Conservation (phyloP, 2,888 invertebrate genomes). For the Drosophila meridionalis region DNA sequence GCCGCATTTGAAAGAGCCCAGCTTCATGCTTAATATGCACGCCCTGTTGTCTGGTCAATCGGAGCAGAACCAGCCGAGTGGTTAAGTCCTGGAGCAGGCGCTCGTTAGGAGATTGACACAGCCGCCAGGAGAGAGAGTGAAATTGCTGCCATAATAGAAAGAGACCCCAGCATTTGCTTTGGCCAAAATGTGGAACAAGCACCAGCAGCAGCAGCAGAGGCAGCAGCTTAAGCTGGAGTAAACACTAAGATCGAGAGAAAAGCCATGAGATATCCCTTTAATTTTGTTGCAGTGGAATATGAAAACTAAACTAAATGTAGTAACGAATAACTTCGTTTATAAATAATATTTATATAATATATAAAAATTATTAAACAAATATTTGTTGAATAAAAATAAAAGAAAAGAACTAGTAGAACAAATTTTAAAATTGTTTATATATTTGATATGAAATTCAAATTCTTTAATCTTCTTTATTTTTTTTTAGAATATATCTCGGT, state of each 20-base stretch:
- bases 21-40: conserved; percentile 70
- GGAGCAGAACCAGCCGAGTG: conserved; percentile 64
- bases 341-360: no score
- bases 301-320: not conserved
- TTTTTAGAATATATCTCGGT: no score
- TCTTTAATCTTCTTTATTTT: no score
- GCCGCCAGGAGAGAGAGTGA: not conserved
- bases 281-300: not conserved
- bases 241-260: not conserved
- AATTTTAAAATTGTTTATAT: no score
- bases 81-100: conserved; percentile 42
- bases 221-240: not conserved
- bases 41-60: conserved; percentile 76
- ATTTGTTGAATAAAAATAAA: no score
- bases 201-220: not conserved
- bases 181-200: conserved; percentile 26
- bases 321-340: not conserved
- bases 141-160: conserved; percentile 7
- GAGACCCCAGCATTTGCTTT: conserved; percentile 8
- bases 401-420: not conserved
- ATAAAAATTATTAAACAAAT: no score
- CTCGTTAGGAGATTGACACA: conserved; percentile 59
- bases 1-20: conserved; percentile 31
- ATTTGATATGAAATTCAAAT: no score
- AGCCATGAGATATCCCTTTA: not conserved